phyloP scores from a whole-genome alignment of 2,113 vertebrate genomes.

The Indri indri region DNA sequence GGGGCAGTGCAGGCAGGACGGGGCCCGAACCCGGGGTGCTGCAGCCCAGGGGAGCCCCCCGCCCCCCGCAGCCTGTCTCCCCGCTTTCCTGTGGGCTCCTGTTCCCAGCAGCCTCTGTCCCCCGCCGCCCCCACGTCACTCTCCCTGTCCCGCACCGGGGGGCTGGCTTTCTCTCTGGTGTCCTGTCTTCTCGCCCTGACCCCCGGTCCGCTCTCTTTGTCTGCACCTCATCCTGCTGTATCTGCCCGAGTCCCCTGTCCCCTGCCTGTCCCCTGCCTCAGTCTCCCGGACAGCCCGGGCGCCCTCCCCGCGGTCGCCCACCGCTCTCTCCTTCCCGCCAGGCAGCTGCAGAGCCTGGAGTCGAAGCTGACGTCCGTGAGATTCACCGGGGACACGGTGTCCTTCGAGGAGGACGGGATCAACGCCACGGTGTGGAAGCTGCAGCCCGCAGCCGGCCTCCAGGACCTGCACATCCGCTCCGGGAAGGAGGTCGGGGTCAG shows the following conservation, averaged over 20 bases:
- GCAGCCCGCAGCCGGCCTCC: background rate
- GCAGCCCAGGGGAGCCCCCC: background rate
- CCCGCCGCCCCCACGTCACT: fast-evolving
- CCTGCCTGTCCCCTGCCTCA: background rate
- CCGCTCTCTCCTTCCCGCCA: background rate
- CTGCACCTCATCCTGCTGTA: background rate
- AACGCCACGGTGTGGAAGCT: constrained; percentile 79
- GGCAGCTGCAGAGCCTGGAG: constrained; percentile 79
- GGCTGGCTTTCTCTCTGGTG: background rate
- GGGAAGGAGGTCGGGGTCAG: constrained; percentile 73
- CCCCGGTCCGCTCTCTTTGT: background rate
- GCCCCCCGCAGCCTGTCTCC: fast-evolving
- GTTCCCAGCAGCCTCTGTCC: background rate
- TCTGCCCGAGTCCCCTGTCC: background rate
- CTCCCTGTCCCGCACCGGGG: fast-evolving
- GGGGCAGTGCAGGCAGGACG: background rate
- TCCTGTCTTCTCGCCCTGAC: background rate
- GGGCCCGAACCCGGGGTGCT: background rate
- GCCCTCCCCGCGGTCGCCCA: fast-evolving
- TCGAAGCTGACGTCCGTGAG: constrained; percentile 74
- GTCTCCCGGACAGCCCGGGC: fast-evolving
- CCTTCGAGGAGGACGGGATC: constrained; percentile 76
- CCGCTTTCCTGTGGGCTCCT: background rate
- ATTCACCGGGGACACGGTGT: constrained; percentile 77
- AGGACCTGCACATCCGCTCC: constrained; percentile 72